Base-by-base conservation (phyloP, 2,888 invertebrate genomes). In the Dasysyrphus tricinctus region DNA sequence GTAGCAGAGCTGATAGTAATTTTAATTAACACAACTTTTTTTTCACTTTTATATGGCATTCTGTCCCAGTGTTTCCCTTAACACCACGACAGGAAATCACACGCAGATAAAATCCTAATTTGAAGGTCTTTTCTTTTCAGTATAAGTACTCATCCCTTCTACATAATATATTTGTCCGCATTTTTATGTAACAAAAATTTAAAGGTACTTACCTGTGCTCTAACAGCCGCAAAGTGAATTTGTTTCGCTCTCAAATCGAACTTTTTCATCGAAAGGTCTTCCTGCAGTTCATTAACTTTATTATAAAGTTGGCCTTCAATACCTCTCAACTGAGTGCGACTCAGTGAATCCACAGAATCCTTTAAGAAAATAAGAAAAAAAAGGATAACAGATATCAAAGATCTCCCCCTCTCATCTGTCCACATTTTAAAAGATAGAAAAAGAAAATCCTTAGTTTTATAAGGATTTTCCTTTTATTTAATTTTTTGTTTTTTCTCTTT, bases 221-320 rank as follows among this genome's bases (percentile, higher is more conserved):
- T 95, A 76, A 98, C 96, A 80, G 98, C 97, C 73, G 97, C 96
- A 87, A 98, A 94, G 93, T 98, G 98, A 88, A 98, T 94, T 92
- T 97, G 97, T 61, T 98, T 97, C 70, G 98, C 96, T 88, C 97
- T 95, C 89, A 98, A 95, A 94, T 98, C 98, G 93, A 98, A 98
- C 91, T 97, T 95, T 93, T 98, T 98, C 94, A 97, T 94, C 88
- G 98, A 97, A 91, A 98, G 96, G 90, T 98, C 98, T 93, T 98
- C 98, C 93, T 98, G 97, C 73, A 98, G 94, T 93, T 98, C 98
- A 92, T 98, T 98, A 89, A 97, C 98, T 94, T 98, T 98, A 92
- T 96, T 97, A 93, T 96, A 97, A 81, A 97, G 94, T 90, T 96
- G 96, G 88, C 96, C 96, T 92, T 98, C 98, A 88, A 97, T 93